Percentiles rank a stretch among this genome's conserved stretches.
These are phyloP conservation scores for Lota lota DNA, from an alignment of 2,113 vertebrate species.

Conservation along the genomic window DNA sequence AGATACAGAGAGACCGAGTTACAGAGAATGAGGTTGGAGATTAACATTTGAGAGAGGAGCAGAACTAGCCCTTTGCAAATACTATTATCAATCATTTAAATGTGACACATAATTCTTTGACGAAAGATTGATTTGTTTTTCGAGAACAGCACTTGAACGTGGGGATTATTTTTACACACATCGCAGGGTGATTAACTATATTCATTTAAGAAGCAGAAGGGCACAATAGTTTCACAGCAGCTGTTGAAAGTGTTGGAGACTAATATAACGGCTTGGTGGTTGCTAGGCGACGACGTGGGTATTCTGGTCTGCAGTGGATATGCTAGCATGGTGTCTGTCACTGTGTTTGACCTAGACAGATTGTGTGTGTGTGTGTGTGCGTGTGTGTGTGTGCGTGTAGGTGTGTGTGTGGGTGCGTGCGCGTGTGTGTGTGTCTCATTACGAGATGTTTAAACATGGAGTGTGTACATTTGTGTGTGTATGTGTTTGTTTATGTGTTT, in stretches of 20 bases:
- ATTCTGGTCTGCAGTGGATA: constrained; percentile 42
- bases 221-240: constrained; percentile 17
- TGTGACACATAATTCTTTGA: no score
- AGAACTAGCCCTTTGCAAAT: no score
- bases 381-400: no score
- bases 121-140: no score
- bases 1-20: not conserved
- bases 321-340: constrained; percentile 18
- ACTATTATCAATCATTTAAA: no score
- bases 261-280: constrained; percentile 46
- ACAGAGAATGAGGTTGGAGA: not conserved
- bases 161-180: no score
- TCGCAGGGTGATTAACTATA: constrained; percentile 3
- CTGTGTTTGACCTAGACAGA: constrained; percentile 14
- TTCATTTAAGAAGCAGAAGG: not conserved
- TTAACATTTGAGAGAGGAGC: not conserved
- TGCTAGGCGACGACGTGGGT: constrained; percentile 57
- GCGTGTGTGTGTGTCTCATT: no score
- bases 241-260: constrained; percentile 24
- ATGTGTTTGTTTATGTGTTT: not conserved
- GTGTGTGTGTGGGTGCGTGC: no score
- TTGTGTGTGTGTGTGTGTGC: not conserved
- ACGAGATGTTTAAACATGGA: no score
- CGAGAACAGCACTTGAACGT: no score
- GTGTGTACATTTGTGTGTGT: no score